Evolutionary conservation across 2,113 vertebrate species (phyloP).

Genomic region (Acanthisitta chloris): DNA sequence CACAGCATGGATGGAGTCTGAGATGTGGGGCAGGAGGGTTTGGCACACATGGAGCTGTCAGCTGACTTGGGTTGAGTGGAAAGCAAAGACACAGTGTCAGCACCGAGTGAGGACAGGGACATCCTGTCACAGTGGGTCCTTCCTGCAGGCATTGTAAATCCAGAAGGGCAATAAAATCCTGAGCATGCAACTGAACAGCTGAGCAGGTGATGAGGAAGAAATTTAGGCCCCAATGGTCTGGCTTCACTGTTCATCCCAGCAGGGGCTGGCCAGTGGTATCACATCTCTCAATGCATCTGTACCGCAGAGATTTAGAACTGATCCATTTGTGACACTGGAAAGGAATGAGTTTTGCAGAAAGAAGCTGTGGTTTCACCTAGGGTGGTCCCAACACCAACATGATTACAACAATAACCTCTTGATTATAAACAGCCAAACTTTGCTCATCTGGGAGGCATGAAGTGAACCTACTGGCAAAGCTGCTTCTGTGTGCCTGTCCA

Average conservation of each 20-base stretch:
- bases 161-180: background rate
- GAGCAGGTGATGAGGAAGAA: background rate
- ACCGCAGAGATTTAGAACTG: background rate
- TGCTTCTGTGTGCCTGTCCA: background rate
- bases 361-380: background rate
- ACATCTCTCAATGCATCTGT: background rate
- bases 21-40: fast-evolving
- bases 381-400: background rate
- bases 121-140: background rate
- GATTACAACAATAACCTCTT: background rate
- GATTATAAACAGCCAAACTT: background rate
- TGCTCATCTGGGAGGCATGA: background rate
- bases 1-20: fast-evolving
- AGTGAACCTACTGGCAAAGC: background rate
- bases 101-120: fast-evolving
- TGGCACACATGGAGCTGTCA: fast-evolving
- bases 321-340: background rate
- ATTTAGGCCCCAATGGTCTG: background rate
- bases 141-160: background rate
- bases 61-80: fast-evolving
- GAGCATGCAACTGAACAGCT: fast-evolving
- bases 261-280: background rate
- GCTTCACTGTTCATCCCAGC: background rate
- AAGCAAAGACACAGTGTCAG: background rate
- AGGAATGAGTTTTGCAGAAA: background rate